phyloP scores from a whole-genome alignment of 2,113 vertebrate genomes.

The Pungitius pungitius region DNA sequence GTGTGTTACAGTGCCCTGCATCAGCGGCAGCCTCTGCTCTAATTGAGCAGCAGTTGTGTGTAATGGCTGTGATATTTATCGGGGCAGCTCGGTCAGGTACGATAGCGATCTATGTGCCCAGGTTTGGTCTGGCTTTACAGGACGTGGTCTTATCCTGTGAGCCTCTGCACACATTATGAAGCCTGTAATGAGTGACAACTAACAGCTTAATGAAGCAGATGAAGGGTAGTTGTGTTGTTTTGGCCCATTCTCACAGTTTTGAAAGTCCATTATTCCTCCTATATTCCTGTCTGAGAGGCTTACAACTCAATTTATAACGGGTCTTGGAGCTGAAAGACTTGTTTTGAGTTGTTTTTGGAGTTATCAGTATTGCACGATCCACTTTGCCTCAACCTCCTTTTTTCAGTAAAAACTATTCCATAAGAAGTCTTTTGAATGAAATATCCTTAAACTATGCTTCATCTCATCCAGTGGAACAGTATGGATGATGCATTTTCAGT shows the following conservation, averaged over 20 bases:
- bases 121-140: conserved; percentile 65
- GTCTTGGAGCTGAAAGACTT: background rate
- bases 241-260: conserved; percentile 56
- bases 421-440: background rate
- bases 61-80: conserved; percentile 69
- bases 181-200: conserved; percentile 74
- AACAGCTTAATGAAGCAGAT: conserved; percentile 56
- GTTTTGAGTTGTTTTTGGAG: background rate
- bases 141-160: conserved; percentile 58
- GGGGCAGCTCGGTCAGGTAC: conserved; percentile 58
- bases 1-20: conserved; percentile 19
- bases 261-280: conserved; percentile 37
- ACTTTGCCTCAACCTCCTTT: background rate
- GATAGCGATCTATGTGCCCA: conserved; percentile 69
- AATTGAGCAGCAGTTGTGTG: conserved; percentile 68
- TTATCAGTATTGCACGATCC: background rate
- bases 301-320: conserved; percentile 1
- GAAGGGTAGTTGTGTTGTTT: conserved; percentile 32
- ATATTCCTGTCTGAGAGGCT: conserved; percentile 9
- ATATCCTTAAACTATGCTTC: background rate
- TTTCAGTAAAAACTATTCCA: background rate
- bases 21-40: conserved; percentile 24
- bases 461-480: background rate
- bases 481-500: background rate
- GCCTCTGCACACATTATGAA: conserved; percentile 66